Evolutionary conservation across 2,888 invertebrate genomes (phyloP).

Genomic region (Polylopha cassiicola): DNA sequence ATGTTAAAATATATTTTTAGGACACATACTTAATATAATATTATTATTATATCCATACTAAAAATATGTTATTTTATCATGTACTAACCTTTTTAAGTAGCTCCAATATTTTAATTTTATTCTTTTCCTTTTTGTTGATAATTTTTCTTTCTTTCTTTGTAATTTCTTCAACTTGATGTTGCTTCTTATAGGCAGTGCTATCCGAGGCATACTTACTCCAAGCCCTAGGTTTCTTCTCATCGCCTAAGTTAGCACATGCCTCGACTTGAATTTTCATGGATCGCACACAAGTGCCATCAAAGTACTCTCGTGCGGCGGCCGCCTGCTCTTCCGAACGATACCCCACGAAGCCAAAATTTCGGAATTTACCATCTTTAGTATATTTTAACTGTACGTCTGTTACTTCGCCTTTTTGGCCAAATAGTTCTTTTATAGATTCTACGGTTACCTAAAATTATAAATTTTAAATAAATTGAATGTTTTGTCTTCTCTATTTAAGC

Average conservation of each 20-base stretch:
- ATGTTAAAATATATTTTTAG: slow-evolving; percentile 23
- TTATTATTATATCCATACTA: too few relatives aligned
- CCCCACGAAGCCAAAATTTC: slow-evolving; percentile 96
- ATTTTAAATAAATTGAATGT: slow-evolving; percentile 18
- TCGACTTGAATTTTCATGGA: slow-evolving; percentile 89
- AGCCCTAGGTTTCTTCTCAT: slow-evolving; percentile 86
- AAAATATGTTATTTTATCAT: too few relatives aligned
- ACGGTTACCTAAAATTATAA: slow-evolving; percentile 82
- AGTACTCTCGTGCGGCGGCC: slow-evolving; percentile 83
- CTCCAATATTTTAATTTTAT: slow-evolving; percentile 79
- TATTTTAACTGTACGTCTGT: slow-evolving; percentile 97
- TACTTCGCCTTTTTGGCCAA: slow-evolving; percentile 88
- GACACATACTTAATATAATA: too few relatives aligned
- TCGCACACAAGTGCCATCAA: slow-evolving; percentile 90
- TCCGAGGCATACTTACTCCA: slow-evolving; percentile 96
- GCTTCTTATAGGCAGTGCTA: slow-evolving; percentile 80
- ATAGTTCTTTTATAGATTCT: slow-evolving; percentile 84
- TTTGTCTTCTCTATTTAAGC: not conserved
- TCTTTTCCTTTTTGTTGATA: slow-evolving; percentile 53
- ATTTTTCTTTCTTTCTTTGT: slow-evolving; percentile 48
- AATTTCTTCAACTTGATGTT: slow-evolving; percentile 58
- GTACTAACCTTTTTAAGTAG: slow-evolving; percentile 79
- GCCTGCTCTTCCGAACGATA: slow-evolving; percentile 90
- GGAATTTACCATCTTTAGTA: slow-evolving; percentile 92
- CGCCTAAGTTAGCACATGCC: slow-evolving; percentile 82